Conservation (phyloP, 2,797 vertebrate species). For the Artibeus lituratus region DNA sequence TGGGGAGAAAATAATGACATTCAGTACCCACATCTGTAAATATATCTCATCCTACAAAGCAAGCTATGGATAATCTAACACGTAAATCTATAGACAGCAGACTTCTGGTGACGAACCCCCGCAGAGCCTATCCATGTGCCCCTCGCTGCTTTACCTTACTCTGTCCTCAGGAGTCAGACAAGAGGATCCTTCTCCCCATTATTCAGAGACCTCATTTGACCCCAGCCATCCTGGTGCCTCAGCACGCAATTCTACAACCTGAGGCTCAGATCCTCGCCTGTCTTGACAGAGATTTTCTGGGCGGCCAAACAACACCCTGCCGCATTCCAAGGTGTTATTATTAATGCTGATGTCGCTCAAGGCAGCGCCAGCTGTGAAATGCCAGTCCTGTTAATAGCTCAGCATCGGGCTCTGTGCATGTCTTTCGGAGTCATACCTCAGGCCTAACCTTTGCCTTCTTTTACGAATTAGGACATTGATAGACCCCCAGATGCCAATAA, state of each 20-base stretch:
- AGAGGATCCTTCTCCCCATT: neutral
- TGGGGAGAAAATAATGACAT: neutral
- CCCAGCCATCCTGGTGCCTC: neutral
- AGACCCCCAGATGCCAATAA: neutral
- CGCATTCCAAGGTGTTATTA: conserved; percentile 3
- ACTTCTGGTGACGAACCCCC: neutral
- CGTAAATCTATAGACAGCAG: neutral
- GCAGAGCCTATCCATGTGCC: neutral
- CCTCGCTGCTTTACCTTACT: neutral
- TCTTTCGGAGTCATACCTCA: neutral
- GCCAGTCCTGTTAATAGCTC: neutral
- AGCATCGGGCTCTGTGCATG: neutral
- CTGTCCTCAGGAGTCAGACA: neutral
- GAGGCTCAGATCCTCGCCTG: conserved; percentile 5
- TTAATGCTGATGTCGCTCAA: neutral
- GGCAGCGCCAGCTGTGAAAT: neutral
- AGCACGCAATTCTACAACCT: neutral
- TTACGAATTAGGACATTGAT: neutral
- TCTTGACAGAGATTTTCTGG: neutral
- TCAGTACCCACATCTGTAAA: neutral
- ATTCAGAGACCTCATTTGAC: neutral
- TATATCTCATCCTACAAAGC: neutral
- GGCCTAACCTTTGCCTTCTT: conserved; percentile 1
- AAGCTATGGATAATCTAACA: neutral
- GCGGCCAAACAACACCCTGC: neutral